Evolutionary conservation across 1,140 invertebrate species (phyloP).

Genomic region (Diachasma alloeum): DNA sequence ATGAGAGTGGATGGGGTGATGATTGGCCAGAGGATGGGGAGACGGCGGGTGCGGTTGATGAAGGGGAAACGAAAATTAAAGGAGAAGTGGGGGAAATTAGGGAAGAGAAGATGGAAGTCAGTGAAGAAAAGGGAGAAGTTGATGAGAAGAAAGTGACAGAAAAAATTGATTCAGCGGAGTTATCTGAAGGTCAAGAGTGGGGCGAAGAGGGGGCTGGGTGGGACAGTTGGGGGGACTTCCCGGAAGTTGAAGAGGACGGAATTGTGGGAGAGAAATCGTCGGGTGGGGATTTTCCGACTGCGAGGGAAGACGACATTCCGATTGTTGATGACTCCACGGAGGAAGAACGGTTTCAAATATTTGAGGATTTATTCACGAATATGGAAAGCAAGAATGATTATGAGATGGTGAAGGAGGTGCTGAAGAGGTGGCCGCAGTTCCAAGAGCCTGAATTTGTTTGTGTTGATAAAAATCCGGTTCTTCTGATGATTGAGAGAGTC

Average conservation of each 20-base stretch:
- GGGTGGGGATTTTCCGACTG: neutral
- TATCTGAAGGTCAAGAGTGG: neutral
- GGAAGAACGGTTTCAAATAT: constrained; percentile 47
- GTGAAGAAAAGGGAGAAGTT: neutral
- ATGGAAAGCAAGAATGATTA: constrained; percentile 47
- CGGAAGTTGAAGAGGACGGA: neutral
- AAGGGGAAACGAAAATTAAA: neutral
- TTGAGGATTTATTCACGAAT: constrained; percentile 42
- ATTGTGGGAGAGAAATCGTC: neutral
- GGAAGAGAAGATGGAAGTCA: neutral
- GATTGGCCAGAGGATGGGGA: neutral
- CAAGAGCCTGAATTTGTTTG: constrained; percentile 39
- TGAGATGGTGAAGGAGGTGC: constrained; percentile 42
- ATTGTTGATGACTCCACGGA: constrained; percentile 40
- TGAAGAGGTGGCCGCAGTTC: constrained; percentile 50
- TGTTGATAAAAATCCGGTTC: constrained; percentile 45
- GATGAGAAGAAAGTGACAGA: neutral
- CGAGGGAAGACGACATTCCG: neutral
- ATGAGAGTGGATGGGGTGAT: neutral
- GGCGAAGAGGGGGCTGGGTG: constrained; percentile 35
- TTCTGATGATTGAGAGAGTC: constrained; percentile 43
- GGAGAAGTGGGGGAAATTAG: neutral
- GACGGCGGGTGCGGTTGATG: no score
- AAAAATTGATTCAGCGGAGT: neutral
- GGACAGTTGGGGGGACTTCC: constrained; percentile 30